Base-by-base conservation (phyloP, 2,113 vertebrate genomes). In the Upupa epops region DNA sequence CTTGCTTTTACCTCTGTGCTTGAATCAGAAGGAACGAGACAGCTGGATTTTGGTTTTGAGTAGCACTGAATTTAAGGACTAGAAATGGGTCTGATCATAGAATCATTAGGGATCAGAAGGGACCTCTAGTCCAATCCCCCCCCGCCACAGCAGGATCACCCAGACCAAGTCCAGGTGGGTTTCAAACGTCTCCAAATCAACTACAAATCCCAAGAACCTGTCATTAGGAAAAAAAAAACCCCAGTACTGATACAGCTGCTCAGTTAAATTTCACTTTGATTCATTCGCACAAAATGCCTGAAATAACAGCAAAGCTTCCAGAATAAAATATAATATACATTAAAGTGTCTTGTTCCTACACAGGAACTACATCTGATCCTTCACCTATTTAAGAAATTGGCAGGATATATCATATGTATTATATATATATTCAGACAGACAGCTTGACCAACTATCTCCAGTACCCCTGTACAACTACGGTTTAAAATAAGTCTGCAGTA, bases 401-500 rank as follows among this genome's bases (percentile, higher is more conserved):
- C 81, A 87, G 75, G 59, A 77, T 45, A 51, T 66, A 89, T 75
- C 84, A 73, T 15, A 42, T 15, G 40, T 42, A 42, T 42, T 15
- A n/a, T 42, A 11, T 15, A 42, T 12, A 42, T 15, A 11, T 42
- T 11, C 11, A 42, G 40, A 42, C 15, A 42, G 37, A 87, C 59
- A 59, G 48, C 87, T 92, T 93, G 92, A 66, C 74, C 68, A 85
- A 52, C 63, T 76, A 12, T 79, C 36, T 96, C 90, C 63, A 79
- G 54, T 90, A 73, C 34, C 58, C 86, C 49, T 65, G 70, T 55
- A 8, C 9, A 93, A 76, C 54, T 51, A 82, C 40, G 79, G 63
- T 60, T 80, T 54, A 85, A 89, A 92, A 36, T 49, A 84, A 94
- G 84, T 15, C 48, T 32, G 31, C 5, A 42, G 55, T 51, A 73